Base-by-base conservation (phyloP, 1,140 invertebrate species). In the Portunus trituberculatus region DNA sequence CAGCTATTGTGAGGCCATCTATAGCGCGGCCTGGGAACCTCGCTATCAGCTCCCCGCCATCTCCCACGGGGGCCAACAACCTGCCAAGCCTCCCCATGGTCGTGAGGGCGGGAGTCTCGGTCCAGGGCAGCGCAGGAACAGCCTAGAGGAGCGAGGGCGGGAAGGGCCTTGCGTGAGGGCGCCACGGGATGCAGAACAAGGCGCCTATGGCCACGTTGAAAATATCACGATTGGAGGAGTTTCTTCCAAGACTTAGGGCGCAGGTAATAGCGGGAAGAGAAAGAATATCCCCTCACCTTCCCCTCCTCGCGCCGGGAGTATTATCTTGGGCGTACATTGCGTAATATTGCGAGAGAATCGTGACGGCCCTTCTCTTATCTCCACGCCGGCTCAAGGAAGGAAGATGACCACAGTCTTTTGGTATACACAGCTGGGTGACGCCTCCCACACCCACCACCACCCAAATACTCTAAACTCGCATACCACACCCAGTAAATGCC, bases 1-100 rank as follows among this genome's bases (percentile, higher is more conserved):
- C 91, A 29, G 91, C 91, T 93, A 93, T 93, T 93, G 91, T 93
- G 91, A 82, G 67, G 76, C 76, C 76, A 93, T 93, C 91, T 93
- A 93, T 93, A 84, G 67, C 91, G 39, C 48, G 76, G 48, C 91
- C 48, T 93, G 91, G 91, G 76, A 93, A 93, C 91, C n/a, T 82
- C 28, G 67, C 91, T 93, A 93, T 93, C 76, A 39, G 52, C 45
- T 82, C 25, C 45, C 16, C 12, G 20, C 25, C 32, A 93, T 93
- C 91, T 84, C 59, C 31, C 25, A 32, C 32, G 16, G 20, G 90
- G 52, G 52, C 4, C 52, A 91, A 76, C 52, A 91, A 16, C n/a
- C 52, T 76, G 90, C 28, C 76, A 91, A 16, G 12, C 90, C 28
- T 32, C 48, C 46, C 46, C 46, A 20, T 48, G 52, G 16, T 76